phyloP scores from a whole-genome alignment of 2,888 invertebrate species.

The Agelastica alni region DNA sequence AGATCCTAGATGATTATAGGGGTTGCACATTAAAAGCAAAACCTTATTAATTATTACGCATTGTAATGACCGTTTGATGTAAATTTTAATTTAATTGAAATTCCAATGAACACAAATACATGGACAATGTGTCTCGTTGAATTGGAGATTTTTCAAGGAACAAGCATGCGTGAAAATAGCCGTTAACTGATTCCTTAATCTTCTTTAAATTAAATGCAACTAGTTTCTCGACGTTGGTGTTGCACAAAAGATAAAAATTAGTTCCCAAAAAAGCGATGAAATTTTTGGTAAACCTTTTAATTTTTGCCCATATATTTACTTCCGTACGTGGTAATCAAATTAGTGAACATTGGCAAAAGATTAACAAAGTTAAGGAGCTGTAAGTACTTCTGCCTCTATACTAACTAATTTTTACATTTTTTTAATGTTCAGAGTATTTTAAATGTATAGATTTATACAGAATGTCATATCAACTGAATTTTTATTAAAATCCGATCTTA shows the following conservation, averaged over 20 bases:
- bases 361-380: constrained; percentile 9
- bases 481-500: no score
- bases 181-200: neutral
- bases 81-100: constrained; percentile 1
- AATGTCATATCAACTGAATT: no score
- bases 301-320: neutral
- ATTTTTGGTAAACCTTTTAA: no score
- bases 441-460: no score
- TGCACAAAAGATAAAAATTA: no score
- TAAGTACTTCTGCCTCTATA: neutral
- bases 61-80: no score
- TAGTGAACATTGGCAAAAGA: neutral
- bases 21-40: no score
- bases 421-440: no score
- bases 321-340: constrained; percentile 6
- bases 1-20: no score
- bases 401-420: no score
- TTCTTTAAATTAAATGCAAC: neutral
- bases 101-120: neutral
- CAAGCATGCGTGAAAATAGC: constrained; percentile 3
- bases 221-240: neutral
- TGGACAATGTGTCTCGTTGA: constrained; percentile 14
- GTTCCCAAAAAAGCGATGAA: no score
- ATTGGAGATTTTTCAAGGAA: neutral
- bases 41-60: no score